Percentiles rank a stretch among this genome's conserved stretches.
phyloP scores from a whole-genome alignment of 1,140 invertebrate genomes.

The Trachelipus rathkii region DNA sequence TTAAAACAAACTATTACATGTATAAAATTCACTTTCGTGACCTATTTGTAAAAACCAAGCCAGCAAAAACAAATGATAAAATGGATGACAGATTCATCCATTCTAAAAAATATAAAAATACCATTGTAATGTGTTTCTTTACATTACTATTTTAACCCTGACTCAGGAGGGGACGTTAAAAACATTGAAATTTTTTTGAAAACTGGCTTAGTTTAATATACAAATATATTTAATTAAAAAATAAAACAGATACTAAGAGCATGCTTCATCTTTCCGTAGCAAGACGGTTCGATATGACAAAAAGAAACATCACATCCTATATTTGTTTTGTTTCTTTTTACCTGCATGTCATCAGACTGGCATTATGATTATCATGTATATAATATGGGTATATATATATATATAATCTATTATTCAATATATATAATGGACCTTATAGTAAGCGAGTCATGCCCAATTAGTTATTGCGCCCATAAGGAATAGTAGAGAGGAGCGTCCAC shows the following conservation, averaged over 20 bases:
- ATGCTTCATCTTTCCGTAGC: slow-evolving; percentile 36
- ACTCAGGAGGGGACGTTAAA: slow-evolving; percentile 42
- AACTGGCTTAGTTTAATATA: slow-evolving; percentile 44
- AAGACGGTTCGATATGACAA: slow-evolving; percentile 29
- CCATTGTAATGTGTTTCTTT: slow-evolving; percentile 46
- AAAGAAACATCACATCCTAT: slow-evolving; percentile 19
- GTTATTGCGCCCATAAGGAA: slow-evolving; percentile 3
- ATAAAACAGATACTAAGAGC: slow-evolving; percentile 44
- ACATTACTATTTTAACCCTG: slow-evolving; percentile 45
- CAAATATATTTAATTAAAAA: slow-evolving; percentile 44
- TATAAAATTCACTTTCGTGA: slow-evolving; percentile 44
- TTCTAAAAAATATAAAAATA: slow-evolving; percentile 44
- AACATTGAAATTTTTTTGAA: slow-evolving; percentile 41
- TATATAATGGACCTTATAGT: slow-evolving; percentile 44
- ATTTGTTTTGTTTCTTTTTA: slow-evolving; percentile 16
- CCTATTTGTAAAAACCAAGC: slow-evolving; percentile 38
- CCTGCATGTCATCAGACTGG: slow-evolving; percentile 41
- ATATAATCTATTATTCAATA: slow-evolving; percentile 44
- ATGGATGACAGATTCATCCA: slow-evolving; percentile 37
- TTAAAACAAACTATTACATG: slow-evolving; percentile 40
- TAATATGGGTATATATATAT: slow-evolving; percentile 35
- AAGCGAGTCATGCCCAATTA: slow-evolving; percentile 24
- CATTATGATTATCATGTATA: slow-evolving; percentile 44
- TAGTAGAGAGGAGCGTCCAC: background rate
- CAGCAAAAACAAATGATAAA: slow-evolving; percentile 39